Percentiles rank a stretch among this genome's conserved stretches.
These are phyloP conservation scores for Pithys albifrons DNA, from an alignment of 2,113 vertebrate genomes.

Conservation along the genomic window DNA sequence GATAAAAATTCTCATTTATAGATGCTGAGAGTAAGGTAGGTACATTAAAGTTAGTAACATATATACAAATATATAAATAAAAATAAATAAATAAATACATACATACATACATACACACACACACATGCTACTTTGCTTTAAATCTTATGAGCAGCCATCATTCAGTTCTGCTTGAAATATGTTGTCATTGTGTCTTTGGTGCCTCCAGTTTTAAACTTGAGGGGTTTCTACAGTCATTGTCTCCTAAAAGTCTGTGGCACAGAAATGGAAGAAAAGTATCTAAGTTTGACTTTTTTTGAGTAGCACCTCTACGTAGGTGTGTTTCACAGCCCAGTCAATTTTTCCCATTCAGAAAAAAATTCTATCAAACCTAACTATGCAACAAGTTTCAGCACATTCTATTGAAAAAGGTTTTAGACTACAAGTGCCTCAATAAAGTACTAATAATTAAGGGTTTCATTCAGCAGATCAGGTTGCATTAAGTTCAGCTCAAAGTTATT, in stretches of 20 bases:
- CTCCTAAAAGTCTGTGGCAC: background rate
- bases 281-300: background rate
- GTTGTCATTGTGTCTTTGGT: background rate
- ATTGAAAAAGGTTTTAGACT: background rate
- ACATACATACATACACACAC: background rate
- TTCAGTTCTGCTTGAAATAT: background rate
- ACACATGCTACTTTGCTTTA: background rate
- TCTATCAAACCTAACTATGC: background rate
- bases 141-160: background rate
- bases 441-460: conserved; percentile 28
- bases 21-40: background rate
- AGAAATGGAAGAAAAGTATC: background rate
- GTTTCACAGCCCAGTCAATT: background rate
- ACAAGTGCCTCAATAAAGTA: background rate
- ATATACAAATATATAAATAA: background rate
- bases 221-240: background rate
- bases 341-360: background rate
- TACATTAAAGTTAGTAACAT: background rate
- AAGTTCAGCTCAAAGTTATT: conserved; percentile 10
- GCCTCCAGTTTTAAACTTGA: background rate
- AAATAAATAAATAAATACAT: background rate
- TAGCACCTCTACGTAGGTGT: background rate
- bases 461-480: conserved; percentile 5
- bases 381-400: background rate
- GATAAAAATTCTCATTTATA: background rate